A percentile compares a stretch with the other conserved stretches of the same genome.
Conservation (phyloP, 2,113 vertebrate species). For the Rhinopomastus cyanomelas region DNA sequence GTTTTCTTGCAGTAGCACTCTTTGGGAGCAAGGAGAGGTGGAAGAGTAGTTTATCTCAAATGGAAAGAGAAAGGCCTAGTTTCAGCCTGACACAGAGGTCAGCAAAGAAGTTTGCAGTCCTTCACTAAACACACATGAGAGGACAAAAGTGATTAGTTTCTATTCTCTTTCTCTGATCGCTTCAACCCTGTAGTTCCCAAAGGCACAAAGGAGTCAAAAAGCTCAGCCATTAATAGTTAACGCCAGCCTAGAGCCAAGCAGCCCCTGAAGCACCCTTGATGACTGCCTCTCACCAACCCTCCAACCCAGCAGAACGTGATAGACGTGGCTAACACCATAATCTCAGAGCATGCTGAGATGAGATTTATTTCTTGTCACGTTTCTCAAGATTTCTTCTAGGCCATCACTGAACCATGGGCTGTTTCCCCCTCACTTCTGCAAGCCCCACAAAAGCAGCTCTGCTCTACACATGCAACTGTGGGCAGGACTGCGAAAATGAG, state of each 20-base stretch:
- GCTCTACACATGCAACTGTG: neutral
- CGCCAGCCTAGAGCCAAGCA: conserved; percentile 16
- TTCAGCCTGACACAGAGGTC: conserved; percentile 63
- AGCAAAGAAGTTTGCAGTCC: conserved; percentile 48
- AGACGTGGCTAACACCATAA: conserved; percentile 23
- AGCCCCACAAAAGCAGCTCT: neutral
- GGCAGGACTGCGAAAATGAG: neutral
- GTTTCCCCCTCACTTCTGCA: neutral
- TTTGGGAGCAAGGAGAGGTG: conserved; percentile 8
- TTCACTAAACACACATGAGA: conserved; percentile 19
- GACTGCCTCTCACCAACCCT: neutral
- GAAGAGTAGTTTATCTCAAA: conserved; percentile 44
- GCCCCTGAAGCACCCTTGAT: conserved; percentile 17
- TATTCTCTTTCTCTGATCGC: conserved; percentile 53
- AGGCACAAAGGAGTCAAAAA: conserved; percentile 62
- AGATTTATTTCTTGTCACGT: conserved; percentile 13
- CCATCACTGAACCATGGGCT: neutral
- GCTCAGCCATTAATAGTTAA: conserved; percentile 60
- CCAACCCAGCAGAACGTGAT: neutral
- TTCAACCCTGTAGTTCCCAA: conserved; percentile 6
- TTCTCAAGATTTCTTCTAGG: neutral
- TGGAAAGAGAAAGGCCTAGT: conserved; percentile 14
- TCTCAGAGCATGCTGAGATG: neutral
- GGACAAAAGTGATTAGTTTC: conserved; percentile 64
- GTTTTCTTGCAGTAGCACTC: conserved; percentile 49